Evolutionary conservation across 2,888 invertebrate genomes (phyloP).

Genomic region (Noctua pronuba): DNA sequence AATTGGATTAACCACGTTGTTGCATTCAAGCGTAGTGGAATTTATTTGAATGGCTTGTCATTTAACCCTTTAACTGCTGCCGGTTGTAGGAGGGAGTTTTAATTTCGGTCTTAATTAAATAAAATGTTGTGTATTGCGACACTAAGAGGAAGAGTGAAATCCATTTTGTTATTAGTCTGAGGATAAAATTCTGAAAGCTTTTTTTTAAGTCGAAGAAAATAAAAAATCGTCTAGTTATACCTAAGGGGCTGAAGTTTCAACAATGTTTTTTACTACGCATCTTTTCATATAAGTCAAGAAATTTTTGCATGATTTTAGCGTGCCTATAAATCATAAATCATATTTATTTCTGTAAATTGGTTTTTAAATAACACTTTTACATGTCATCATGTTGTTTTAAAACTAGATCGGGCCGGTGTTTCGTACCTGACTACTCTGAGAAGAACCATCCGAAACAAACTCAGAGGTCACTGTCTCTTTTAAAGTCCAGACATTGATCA

Average conservation of each 20-base stretch:
- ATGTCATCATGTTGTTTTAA: too few species aligned
- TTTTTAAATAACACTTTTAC: too few species aligned
- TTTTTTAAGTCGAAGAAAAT: too few species aligned
- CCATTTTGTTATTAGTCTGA: conserved; percentile 1
- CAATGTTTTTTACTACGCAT: background rate
- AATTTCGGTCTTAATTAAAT: conserved; percentile 68
- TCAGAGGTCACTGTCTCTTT: too few species aligned
- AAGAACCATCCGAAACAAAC: too few species aligned
- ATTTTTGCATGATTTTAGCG: background rate
- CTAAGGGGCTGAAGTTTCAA: background rate
- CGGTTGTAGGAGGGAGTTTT: conserved; percentile 66
- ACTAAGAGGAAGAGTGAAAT: conserved; percentile 26
- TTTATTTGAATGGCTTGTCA: conserved; percentile 83
- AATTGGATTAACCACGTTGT: conserved; percentile 81
- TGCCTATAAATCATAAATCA: too few species aligned
- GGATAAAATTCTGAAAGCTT: too few species aligned
- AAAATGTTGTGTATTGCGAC: conserved; percentile 54
- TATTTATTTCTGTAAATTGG: too few species aligned
- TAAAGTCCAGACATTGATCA: too few species aligned
- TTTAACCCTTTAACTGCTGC: conserved; percentile 79
- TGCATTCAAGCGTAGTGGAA: conserved; percentile 81
- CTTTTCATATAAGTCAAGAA: background rate
- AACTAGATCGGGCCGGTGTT: too few species aligned
- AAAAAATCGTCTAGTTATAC: too few species aligned
- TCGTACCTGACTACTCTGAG: too few species aligned